Percentiles rank a stretch among this genome's conserved stretches.
These are phyloP conservation scores for Diorhabda elongata DNA, from an alignment of 1,140 invertebrate species.

Conservation along the genomic window DNA sequence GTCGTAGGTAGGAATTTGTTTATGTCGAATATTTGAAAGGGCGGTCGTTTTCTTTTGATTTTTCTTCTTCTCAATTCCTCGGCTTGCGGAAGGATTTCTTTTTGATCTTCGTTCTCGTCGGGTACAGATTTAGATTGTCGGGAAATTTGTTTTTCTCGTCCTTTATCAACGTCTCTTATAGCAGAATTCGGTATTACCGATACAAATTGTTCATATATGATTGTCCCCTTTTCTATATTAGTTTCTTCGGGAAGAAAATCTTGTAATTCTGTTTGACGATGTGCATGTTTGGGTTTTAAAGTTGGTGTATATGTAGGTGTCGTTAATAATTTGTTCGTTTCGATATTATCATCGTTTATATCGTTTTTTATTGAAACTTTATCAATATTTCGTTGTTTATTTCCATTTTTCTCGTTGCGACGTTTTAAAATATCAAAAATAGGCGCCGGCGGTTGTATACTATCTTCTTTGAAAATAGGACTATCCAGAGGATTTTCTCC, in stretches of 20 bases:
- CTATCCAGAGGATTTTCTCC: slow-evolving; percentile 68
- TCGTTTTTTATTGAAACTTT: background rate
- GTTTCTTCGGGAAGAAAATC: slow-evolving; percentile 27
- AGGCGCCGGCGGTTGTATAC: slow-evolving; percentile 30
- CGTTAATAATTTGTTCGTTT: slow-evolving; percentile 25
- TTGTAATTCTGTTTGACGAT: slow-evolving; percentile 36
- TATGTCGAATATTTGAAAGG: slow-evolving; percentile 29
- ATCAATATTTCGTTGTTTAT: background rate
- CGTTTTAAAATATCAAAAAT: slow-evolving; percentile 28
- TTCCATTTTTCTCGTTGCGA: background rate
- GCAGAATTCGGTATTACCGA: background rate
- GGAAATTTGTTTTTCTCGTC: background rate
- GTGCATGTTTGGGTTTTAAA: slow-evolving; percentile 37
- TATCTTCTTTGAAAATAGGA: slow-evolving; percentile 65
- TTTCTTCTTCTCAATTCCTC: slow-evolving; percentile 22
- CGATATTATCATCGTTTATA: slow-evolving; percentile 12
- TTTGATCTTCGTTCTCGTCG: background rate
- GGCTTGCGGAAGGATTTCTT: slow-evolving; percentile 16
- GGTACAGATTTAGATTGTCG: slow-evolving; percentile 1
- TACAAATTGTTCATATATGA: background rate
- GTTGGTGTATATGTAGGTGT: slow-evolving; percentile 36
- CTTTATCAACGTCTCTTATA: background rate
- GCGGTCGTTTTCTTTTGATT: slow-evolving; percentile 11
- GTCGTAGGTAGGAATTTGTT: slow-evolving; percentile 29
- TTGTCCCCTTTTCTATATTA: background rate